Evolutionary conservation across 2,113 vertebrate species (phyloP).

Genomic region (Clupea harengus): DNA sequence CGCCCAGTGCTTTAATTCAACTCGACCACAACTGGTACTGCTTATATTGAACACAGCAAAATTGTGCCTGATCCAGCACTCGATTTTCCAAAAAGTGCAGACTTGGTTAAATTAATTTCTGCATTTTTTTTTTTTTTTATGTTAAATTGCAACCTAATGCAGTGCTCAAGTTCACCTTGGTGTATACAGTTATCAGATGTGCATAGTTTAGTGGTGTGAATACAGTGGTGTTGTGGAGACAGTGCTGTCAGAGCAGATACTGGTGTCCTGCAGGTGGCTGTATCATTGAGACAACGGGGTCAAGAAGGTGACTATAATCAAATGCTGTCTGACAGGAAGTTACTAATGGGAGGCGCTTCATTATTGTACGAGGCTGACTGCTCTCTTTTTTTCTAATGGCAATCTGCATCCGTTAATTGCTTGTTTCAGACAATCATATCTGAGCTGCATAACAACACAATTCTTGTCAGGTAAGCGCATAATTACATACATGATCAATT

Average conservation of each 20-base stretch:
- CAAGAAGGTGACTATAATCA: conserved; percentile 3
- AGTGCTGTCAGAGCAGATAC: neutral
- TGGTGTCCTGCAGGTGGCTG: neutral
- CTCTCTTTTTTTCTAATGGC: conserved; percentile 18
- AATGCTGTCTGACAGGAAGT: conserved; percentile 18
- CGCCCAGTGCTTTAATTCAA: no score
- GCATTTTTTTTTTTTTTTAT: no score
- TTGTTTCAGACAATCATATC: conserved; percentile 27
- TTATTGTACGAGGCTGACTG: conserved; percentile 18
- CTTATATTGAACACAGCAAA: no score
- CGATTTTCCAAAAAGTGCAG: no score
- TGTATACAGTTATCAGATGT: no score
- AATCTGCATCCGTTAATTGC: conserved; percentile 28
- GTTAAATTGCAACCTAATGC: no score
- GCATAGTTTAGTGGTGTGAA: no score
- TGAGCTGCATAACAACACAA: neutral
- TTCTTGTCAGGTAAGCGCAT: conserved; percentile 23
- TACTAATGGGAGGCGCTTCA: conserved; percentile 32
- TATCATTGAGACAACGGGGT: neutral
- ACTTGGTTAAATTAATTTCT: no score
- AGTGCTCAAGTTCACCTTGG: no score
- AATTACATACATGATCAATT: conserved; percentile 38
- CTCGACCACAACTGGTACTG: no score
- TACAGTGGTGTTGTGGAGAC: no score
- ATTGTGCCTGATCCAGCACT: no score